Percentiles rank a stretch among this genome's conserved stretches.
These are phyloP conservation scores for Gymnodraco acuticeps DNA, from an alignment of 2,797 vertebrate genomes.

Conservation along the genomic window DNA sequence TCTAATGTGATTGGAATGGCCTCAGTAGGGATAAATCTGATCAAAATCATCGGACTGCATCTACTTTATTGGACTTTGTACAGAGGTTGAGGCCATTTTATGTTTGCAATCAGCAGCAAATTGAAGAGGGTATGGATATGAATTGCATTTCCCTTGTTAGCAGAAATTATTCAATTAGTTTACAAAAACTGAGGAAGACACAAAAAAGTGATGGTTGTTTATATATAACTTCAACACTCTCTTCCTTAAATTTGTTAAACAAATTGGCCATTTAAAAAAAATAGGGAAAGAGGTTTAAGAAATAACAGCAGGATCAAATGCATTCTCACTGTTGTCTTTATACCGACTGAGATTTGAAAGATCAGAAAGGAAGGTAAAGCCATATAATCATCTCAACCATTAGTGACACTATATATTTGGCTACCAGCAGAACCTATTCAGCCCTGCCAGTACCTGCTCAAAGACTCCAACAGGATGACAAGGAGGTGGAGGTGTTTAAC, in stretches of 20 bases:
- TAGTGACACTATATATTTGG: neutral
- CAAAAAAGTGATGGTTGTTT: slow-evolving; percentile 37
- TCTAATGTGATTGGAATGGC: slow-evolving; percentile 76
- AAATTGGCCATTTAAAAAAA: slow-evolving; percentile 40
- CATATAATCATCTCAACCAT: neutral
- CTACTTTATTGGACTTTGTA: slow-evolving; percentile 74
- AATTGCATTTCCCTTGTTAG: slow-evolving; percentile 60
- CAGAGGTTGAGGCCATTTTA: slow-evolving; percentile 52
- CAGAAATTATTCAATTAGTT: slow-evolving; percentile 61
- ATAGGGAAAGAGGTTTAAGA: neutral
- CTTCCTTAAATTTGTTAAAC: slow-evolving; percentile 18
- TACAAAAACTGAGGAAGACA: slow-evolving; percentile 17
- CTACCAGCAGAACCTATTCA: neutral
- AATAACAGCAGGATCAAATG: slow-evolving; percentile 17
- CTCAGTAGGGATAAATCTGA: slow-evolving; percentile 73
- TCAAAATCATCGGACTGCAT: slow-evolving; percentile 75
- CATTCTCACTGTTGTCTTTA: too few species aligned
- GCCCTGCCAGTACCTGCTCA: neutral
- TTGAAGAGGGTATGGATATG: slow-evolving; percentile 60
- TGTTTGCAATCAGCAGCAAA: slow-evolving; percentile 63
- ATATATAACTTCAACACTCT: slow-evolving; percentile 30
- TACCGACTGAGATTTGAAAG: neutral
- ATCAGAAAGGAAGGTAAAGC: neutral
- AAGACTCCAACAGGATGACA: slow-evolving; percentile 8
- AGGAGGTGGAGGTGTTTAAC: neutral